Conservation (phyloP, 2,888 invertebrate species). For the Heteropelma amictum region DNA sequence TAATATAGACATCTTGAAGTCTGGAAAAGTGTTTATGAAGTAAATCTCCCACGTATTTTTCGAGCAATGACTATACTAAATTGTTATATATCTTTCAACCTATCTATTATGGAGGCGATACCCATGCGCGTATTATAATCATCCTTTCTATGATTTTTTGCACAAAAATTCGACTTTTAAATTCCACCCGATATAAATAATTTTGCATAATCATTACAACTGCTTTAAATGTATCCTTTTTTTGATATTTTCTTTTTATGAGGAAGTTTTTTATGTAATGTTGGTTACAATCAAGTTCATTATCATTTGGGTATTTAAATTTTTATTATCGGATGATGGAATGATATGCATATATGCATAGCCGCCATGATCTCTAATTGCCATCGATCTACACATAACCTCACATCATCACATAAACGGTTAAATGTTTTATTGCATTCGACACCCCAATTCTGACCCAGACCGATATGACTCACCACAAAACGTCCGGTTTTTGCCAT, state of each 20-base stretch:
- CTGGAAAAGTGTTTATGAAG: no score
- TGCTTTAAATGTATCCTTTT: background rate
- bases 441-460: conserved; percentile 35
- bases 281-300: background rate
- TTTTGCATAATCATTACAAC: no score
- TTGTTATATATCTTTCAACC: no score
- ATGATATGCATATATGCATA: background rate
- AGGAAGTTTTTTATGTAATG: background rate
- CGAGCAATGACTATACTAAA: no score
- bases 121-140: no score
- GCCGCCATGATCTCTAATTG: background rate
- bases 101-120: no score
- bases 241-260: background rate
- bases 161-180: no score
- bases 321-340: conserved; percentile 24
- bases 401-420: conserved; percentile 36
- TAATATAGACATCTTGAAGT: no score
- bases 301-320: background rate
- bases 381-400: conserved; percentile 8
- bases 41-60: no score
- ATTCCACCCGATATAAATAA: no score
- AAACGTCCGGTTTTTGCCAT: conserved; percentile 55
- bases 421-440: conserved; percentile 52
- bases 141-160: no score
- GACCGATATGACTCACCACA: conserved; percentile 52